Base-by-base conservation (phyloP, 2,797 vertebrate species). In the Ibycter americanus region DNA sequence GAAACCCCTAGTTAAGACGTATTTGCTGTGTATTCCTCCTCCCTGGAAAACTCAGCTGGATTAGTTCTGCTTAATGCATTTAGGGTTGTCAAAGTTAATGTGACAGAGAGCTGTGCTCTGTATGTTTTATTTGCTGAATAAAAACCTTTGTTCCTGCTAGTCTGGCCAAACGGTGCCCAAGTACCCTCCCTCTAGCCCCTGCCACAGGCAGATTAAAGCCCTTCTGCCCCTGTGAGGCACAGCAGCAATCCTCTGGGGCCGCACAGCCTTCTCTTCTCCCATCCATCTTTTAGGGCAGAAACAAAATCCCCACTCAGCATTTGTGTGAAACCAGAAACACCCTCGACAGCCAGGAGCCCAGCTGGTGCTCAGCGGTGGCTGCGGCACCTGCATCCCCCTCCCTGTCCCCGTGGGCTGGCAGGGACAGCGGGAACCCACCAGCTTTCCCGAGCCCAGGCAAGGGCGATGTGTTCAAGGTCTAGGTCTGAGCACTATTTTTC, bases 291-390 rank as follows among this genome's bases (percentile, higher is more conserved):
- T 11, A 14, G 72, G 58, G 46, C 59, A 83, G 38, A 12, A 42
- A 12, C 34, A 49, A 23, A 58, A 47, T 10, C 55, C 47, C 31
- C 44, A 7, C 47, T 20, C 38, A 9, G 26, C 44, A 6, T 12
- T 22, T 29, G 21, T 31, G 46, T 40, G 63, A 26, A 42, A 23
- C 12, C 58, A 80, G 63, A 25, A 27, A 1, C 2, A 4, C 22
- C 55, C 34, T 9, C 1, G 2, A 0, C n/a, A 44, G 67, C 67
- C 4, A 0, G 65, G 49, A 2, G 25, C 67, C 11, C 1, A 0
- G 2, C 2, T 8, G 12, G 62, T 8, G 19, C 66, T 52, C 36
- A 3, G 63, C 1, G 0, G 6, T 9, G 51, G 59, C 79, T n/a
- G 66, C 58, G 29, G 66, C 5, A 0, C 29, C 46, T 7, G 1